A percentile compares a stretch with the other conserved stretches of the same genome.
phyloP scores from a whole-genome alignment of 2,113 vertebrate species.

The Hippocampus abdominalis region DNA sequence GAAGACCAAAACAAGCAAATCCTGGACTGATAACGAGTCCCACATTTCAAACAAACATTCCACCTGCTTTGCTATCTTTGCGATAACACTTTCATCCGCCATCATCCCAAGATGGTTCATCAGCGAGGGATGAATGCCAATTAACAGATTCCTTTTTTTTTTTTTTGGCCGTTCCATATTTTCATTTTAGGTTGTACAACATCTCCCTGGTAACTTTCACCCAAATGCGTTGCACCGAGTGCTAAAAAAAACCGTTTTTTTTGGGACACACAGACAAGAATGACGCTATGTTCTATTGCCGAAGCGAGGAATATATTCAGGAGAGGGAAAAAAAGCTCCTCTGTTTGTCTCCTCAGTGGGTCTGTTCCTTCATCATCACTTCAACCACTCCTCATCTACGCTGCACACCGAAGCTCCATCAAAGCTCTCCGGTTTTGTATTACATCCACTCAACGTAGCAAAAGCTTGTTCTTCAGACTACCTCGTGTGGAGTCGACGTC shows the following conservation, averaged over 20 bases:
- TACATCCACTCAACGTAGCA: slow-evolving; percentile 43
- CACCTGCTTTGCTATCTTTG: too few species aligned
- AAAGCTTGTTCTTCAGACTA: slow-evolving; percentile 39
- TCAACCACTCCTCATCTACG: slow-evolving; percentile 46
- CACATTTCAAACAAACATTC: too few species aligned
- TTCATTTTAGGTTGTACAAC: too few species aligned
- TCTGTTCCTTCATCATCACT: slow-evolving; percentile 40
- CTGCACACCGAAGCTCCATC: slow-evolving; percentile 37
- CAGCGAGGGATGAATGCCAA: too few species aligned
- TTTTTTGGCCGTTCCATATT: too few species aligned
- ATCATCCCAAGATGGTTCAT: too few species aligned
- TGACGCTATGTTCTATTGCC: slow-evolving; percentile 22
- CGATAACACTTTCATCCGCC: too few species aligned
- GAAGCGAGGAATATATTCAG: slow-evolving; percentile 12
- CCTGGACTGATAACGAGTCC: too few species aligned
- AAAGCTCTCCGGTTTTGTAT: slow-evolving; percentile 54
- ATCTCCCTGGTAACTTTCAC: too few species aligned
- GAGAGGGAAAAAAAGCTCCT: slow-evolving; percentile 43
- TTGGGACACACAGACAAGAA: slow-evolving; percentile 1
- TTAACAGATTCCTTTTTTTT: too few species aligned
- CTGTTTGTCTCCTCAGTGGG: slow-evolving; percentile 51
- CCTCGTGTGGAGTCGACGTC: slow-evolving; percentile 20
- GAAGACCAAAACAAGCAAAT: too few species aligned
- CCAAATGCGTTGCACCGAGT: too few species aligned
- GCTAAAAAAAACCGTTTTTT: background rate